phyloP scores from a whole-genome alignment of 2,113 vertebrate genomes.

The Alligator mississippiensis region DNA sequence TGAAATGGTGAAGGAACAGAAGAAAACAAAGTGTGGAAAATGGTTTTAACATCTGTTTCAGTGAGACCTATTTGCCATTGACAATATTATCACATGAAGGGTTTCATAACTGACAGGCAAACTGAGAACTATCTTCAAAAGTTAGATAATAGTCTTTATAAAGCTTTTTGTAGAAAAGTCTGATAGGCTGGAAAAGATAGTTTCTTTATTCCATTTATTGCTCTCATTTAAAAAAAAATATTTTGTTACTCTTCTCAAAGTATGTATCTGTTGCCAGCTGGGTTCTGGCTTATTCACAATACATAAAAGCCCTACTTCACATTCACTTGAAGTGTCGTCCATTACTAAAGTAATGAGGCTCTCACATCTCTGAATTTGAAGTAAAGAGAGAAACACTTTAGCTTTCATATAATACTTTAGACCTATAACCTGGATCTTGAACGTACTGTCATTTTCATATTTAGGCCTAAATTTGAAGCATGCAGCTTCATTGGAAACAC shows the following conservation, averaged over 20 bases:
- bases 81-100: not conserved
- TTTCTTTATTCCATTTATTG: not conserved
- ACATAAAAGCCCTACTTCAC: not conserved
- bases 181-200: not conserved
- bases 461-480: too few relatives aligned
- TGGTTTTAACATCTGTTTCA: not conserved
- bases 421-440: not conserved
- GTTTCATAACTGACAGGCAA: not conserved
- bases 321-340: not conserved
- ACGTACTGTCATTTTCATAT: not conserved
- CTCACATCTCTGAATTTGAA: not conserved
- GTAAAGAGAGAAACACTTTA: not conserved
- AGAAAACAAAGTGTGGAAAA: not conserved
- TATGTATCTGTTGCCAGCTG: not conserved
- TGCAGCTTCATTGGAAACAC: not conserved
- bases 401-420: not conserved
- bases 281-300: not conserved
- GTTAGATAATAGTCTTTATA: not conserved
- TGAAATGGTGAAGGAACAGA: not conserved
- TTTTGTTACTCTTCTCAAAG: not conserved
- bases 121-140: not conserved
- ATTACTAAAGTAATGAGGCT: not conserved
- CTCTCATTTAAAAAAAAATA: not conserved
- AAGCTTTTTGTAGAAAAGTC: not conserved
- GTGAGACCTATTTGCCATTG: conserved; percentile 17